phyloP scores from a whole-genome alignment of 2,113 vertebrate genomes.

The Maccullochella peelii region DNA sequence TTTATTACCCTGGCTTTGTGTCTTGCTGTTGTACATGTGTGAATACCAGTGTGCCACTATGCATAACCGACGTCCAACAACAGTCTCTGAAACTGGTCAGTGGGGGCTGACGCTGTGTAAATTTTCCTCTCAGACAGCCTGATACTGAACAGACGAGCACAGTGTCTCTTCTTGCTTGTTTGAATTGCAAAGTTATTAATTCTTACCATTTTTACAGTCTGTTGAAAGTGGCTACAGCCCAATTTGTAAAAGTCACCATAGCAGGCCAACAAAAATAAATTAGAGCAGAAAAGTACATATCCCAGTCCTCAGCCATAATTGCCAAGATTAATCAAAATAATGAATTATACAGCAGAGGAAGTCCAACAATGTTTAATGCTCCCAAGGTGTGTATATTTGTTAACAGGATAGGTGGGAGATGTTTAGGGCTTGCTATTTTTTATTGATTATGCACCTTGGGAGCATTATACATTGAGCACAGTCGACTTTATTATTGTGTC shows the following conservation, averaged over 20 bases:
- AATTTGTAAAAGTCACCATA: conserved; percentile 64
- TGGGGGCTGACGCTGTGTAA: conserved; percentile 31
- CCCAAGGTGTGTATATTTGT: conserved; percentile 60
- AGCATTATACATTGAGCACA: background rate
- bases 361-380: conserved; percentile 50
- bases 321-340: conserved; percentile 73
- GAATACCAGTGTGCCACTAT: conserved; percentile 30
- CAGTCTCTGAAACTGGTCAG: conserved; percentile 29
- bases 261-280: conserved; percentile 73
- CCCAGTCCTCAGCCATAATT: conserved; percentile 51
- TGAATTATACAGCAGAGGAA: conserved; percentile 39
- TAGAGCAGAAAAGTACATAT: conserved; percentile 56
- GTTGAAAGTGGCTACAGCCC: conserved; percentile 67
- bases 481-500: conserved; percentile 27
- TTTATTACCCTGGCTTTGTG: conserved; percentile 29
- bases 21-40: conserved; percentile 29
- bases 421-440: conserved; percentile 24
- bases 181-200: conserved; percentile 66
- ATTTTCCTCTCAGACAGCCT: conserved; percentile 38
- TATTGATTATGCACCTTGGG: conserved; percentile 29
- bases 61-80: conserved; percentile 22
- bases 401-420: conserved; percentile 50
- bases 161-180: conserved; percentile 52
- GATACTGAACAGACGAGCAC: conserved; percentile 48
- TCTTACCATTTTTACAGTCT: conserved; percentile 62